These are phyloP conservation scores for Turnix velox DNA, from an alignment of 2,113 vertebrate genomes.

Conservation along the genomic window DNA sequence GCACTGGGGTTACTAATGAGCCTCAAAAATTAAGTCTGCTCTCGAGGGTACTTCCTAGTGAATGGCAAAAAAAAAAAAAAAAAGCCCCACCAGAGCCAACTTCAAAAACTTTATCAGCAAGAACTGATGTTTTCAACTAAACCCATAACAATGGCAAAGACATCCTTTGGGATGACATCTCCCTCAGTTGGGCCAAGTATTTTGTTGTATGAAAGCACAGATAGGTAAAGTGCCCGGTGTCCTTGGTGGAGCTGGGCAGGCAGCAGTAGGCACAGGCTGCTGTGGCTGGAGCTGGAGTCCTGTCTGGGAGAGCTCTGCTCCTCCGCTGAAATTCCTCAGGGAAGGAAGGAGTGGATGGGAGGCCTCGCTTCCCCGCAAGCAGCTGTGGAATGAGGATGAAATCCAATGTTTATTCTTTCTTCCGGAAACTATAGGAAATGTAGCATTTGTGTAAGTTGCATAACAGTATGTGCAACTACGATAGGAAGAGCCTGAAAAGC, in stretches of 20 bases:
- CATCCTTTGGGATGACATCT: not conserved
- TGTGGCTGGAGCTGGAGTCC: not conserved
- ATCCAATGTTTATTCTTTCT: slow-evolving; percentile 57
- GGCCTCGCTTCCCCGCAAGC: slow-evolving; percentile 34
- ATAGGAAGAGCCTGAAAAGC: not conserved
- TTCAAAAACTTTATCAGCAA: not conserved
- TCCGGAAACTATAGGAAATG: slow-evolving; percentile 56
- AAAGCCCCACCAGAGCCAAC: no score
- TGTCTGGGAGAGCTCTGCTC: not conserved
- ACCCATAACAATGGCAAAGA: not conserved
- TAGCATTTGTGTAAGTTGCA: not conserved
- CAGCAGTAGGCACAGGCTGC: not conserved
- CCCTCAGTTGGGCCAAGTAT: not conserved
- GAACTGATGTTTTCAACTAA: not conserved
- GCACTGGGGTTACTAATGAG: not conserved
- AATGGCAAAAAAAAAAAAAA: not conserved
- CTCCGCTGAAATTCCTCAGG: slow-evolving; percentile 2
- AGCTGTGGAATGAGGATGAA: slow-evolving; percentile 61
- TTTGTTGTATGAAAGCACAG: not conserved
- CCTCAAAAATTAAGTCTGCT: not conserved
- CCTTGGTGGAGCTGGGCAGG: not conserved
- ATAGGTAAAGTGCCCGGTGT: accelerated
- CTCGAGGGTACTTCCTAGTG: not conserved
- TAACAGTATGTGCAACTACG: not conserved
- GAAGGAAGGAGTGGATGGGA: slow-evolving; percentile 12